phyloP scores from a whole-genome alignment of 2,113 vertebrate genomes.

The Gallinago media region DNA sequence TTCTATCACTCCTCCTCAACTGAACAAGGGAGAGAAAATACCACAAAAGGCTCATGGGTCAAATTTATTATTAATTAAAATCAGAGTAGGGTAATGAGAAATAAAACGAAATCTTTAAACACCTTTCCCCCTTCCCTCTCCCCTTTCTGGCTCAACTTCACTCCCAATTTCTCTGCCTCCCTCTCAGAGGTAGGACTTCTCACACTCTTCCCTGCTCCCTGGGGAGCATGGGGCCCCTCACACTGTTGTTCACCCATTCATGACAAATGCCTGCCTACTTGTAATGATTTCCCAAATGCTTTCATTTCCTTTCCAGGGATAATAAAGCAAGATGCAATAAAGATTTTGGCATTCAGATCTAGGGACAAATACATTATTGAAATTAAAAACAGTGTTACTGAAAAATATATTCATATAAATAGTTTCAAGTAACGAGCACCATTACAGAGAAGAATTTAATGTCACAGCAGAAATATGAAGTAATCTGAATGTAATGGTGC shows the following conservation, averaged over 20 bases:
- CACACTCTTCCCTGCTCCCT: background rate
- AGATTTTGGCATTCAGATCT: background rate
- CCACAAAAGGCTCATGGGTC: background rate
- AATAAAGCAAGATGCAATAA: background rate
- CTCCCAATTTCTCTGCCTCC: background rate
- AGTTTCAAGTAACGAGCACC: slow-evolving; percentile 22
- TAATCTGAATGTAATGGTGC: slow-evolving; percentile 20
- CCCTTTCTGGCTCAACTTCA: background rate
- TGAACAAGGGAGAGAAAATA: background rate
- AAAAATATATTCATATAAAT: background rate
- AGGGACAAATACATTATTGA: background rate
- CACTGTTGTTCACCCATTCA: background rate
- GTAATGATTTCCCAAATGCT: background rate
- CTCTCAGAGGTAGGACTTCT: background rate
- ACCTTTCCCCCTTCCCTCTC: background rate
- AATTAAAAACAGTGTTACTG: slow-evolving; percentile 11
- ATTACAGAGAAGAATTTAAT: slow-evolving; percentile 20
- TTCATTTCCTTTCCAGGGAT: background rate
- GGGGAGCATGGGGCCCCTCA: background rate
- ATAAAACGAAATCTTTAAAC: background rate
- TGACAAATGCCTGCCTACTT: background rate
- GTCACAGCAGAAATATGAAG: background rate
- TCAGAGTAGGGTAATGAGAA: background rate
- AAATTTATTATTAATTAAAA: background rate
- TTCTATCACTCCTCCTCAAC: background rate